A percentile compares a stretch with the other conserved stretches of the same genome.
These are phyloP conservation scores for Nannospalax galili DNA, from an alignment of 2,113 vertebrate genomes.

Conservation along the genomic window DNA sequence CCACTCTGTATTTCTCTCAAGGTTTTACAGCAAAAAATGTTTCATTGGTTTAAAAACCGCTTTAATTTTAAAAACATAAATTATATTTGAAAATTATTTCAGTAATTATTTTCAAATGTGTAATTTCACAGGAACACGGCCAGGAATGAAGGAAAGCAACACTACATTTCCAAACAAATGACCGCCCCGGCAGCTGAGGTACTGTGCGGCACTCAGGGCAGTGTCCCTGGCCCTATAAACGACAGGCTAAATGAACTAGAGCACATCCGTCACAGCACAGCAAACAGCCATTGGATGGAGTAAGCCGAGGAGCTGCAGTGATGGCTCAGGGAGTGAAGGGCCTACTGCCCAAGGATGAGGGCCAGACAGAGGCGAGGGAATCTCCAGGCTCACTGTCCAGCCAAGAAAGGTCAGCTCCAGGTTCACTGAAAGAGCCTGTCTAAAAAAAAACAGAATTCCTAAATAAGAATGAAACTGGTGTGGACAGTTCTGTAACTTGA, in stretches of 20 bases:
- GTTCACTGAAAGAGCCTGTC: neutral
- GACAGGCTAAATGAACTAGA: neutral
- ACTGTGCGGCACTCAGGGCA: neutral
- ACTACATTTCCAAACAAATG: neutral
- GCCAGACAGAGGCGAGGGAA: neutral
- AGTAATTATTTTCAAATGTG: conserved; percentile 6
- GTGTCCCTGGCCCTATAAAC: neutral
- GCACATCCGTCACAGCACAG: neutral
- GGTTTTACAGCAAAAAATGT: neutral
- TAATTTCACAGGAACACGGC: neutral
- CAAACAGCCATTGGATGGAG: conserved; percentile 20
- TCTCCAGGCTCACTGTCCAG: neutral
- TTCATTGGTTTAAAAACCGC: conserved; percentile 34
- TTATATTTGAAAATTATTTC: conserved; percentile 50
- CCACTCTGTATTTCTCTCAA: neutral
- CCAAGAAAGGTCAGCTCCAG: neutral
- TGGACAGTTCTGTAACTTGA: neutral
- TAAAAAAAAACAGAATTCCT: neutral
- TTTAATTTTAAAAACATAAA: conserved; percentile 44
- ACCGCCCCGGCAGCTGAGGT: neutral
- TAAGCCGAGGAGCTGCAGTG: neutral
- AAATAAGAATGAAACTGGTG: conserved; percentile 8
- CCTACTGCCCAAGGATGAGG: neutral
- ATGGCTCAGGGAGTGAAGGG: neutral
- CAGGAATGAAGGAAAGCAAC: conserved; percentile 6